These are phyloP conservation scores for Odocoileus hemionus DNA, from an alignment of 2,113 vertebrate species.

Conservation along the genomic window DNA sequence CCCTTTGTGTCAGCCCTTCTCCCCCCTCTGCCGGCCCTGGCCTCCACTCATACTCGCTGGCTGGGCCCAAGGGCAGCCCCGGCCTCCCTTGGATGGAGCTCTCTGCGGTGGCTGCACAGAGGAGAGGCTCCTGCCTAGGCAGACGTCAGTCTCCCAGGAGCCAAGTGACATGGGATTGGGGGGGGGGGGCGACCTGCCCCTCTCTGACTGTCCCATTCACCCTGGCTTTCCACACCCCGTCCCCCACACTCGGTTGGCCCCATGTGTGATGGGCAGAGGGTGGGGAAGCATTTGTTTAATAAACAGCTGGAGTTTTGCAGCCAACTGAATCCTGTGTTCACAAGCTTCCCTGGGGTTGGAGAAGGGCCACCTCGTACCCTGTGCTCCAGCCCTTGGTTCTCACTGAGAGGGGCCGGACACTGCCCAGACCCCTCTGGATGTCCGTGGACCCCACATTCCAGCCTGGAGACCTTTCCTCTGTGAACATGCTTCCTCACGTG, in stretches of 20 bases:
- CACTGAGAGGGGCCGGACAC: background rate
- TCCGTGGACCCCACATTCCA: background rate
- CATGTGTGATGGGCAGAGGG: background rate
- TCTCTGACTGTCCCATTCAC: background rate
- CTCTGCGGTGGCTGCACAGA: background rate
- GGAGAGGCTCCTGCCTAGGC: background rate
- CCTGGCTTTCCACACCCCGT: background rate
- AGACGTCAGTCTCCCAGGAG: background rate
- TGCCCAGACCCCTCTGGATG: background rate
- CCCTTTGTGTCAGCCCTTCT: background rate
- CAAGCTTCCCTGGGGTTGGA: background rate
- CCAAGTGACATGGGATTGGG: background rate
- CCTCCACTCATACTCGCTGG: background rate
- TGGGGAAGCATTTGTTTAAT: constrained; percentile 3
- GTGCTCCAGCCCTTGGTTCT: background rate
- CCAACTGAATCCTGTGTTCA: background rate
- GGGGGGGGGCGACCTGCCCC: background rate
- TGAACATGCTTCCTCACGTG: background rate
- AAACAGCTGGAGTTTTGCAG: constrained; percentile 46
- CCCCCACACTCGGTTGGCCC: background rate
- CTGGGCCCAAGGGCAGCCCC: background rate
- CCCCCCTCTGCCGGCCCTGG: background rate
- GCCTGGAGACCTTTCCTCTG: background rate
- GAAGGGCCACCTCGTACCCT: background rate
- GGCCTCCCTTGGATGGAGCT: background rate